A percentile compares a stretch with the other conserved stretches of the same genome.
These are phyloP conservation scores for Limnephilus marmoratus DNA, from an alignment of 2,888 invertebrate species.

Conservation along the genomic window DNA sequence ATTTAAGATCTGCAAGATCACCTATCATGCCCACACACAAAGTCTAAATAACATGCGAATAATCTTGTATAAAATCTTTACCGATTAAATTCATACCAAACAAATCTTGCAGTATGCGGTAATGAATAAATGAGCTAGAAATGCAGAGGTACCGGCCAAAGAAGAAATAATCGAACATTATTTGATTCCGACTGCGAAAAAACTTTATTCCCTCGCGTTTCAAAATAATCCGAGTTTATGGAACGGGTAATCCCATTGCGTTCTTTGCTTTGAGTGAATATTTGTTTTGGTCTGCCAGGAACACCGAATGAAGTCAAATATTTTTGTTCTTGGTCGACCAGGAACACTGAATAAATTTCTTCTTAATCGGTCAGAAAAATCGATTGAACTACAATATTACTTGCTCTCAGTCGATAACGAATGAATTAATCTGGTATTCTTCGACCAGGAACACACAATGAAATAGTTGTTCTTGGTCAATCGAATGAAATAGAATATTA, in stretches of 20 bases:
- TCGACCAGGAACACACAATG: too few species aligned
- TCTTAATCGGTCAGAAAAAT: too few species aligned
- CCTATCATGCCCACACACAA: too few species aligned
- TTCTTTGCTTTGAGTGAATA: conserved; percentile 41
- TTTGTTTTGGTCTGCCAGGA: conserved; percentile 13
- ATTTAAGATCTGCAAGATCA: too few species aligned
- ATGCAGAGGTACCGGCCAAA: not conserved
- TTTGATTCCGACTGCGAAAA: conserved; percentile 4
- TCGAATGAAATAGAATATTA: too few species aligned
- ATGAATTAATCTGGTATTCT: too few species aligned
- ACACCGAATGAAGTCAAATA: not conserved
- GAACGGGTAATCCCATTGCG: conserved; percentile 44
- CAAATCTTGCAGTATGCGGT: not conserved
- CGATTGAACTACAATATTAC: too few species aligned
- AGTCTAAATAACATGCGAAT: too few species aligned
- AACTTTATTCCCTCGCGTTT: conserved; percentile 41
- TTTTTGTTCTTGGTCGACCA: not conserved
- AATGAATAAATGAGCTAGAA: not conserved
- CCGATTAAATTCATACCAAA: not conserved
- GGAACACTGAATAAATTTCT: not conserved
- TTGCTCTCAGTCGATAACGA: too few species aligned
- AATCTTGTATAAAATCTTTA: not conserved
- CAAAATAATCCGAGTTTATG: conserved; percentile 39
- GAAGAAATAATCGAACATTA: conserved; percentile 35
- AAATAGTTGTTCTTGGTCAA: too few species aligned